A percentile compares a stretch with the other conserved stretches of the same genome.
Conservation (phyloP, 2,797 vertebrate species). For the Pempheris klunzingeri region DNA sequence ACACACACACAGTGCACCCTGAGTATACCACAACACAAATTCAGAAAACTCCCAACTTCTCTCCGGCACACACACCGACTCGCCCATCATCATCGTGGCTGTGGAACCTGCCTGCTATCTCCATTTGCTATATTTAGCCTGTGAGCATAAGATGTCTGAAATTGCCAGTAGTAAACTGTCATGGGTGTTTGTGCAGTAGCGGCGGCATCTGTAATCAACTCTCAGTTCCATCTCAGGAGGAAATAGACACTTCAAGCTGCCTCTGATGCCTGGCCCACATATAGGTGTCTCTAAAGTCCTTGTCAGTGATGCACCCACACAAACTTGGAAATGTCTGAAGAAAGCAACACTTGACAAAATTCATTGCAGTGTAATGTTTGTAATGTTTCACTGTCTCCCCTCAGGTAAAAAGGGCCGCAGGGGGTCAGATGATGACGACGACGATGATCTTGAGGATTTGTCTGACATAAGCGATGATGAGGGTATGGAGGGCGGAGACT, state of each 20-base stretch:
- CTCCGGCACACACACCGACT: constrained; percentile 26
- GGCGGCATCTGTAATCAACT: constrained; percentile 79
- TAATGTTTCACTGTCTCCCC: constrained; percentile 32
- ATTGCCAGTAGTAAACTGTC: constrained; percentile 83
- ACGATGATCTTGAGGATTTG: constrained; percentile 73
- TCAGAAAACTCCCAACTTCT: constrained; percentile 66
- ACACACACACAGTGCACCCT: constrained; percentile 20
- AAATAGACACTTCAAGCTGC: constrained; percentile 79
- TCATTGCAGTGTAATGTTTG: constrained; percentile 27
- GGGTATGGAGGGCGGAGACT: constrained; percentile 66
- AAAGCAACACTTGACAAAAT: constrained; percentile 44
- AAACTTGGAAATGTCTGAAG: constrained; percentile 61
- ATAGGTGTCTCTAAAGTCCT: constrained; percentile 75
- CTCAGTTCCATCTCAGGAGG: constrained; percentile 80
- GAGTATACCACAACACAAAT: constrained; percentile 53
- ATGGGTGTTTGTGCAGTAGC: constrained; percentile 81
- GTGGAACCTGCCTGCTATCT: constrained; percentile 80
- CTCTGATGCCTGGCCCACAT: constrained; percentile 83
- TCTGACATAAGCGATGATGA: constrained; percentile 83
- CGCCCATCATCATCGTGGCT: constrained; percentile 66
- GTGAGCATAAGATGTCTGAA: constrained; percentile 82
- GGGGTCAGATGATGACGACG: constrained; percentile 71
- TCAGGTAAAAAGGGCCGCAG: constrained; percentile 68
- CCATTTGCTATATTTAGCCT: constrained; percentile 84
- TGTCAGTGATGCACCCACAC: constrained; percentile 52